phyloP scores from a whole-genome alignment of 2,113 vertebrate genomes.

The Ursus arctos region DNA sequence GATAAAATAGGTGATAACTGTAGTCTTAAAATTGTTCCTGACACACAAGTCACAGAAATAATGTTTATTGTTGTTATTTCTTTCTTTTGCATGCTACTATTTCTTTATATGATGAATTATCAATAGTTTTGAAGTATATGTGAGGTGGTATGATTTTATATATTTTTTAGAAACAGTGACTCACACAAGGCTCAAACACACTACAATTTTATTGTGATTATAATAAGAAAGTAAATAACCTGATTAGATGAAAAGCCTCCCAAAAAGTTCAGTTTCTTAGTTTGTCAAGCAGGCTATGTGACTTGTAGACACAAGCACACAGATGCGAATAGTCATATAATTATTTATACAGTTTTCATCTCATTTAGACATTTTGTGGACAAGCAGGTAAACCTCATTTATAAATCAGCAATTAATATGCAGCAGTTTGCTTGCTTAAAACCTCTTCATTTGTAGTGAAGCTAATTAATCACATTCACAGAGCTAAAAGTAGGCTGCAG shows the following conservation, averaged over 20 bases:
- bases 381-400: background rate
- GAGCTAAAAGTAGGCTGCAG: background rate
- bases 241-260: background rate
- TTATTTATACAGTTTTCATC: background rate
- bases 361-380: background rate
- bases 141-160: background rate
- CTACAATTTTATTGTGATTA: background rate
- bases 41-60: background rate
- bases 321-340: background rate
- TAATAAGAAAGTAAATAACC: background rate
- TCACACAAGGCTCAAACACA: background rate
- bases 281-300: background rate
- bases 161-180: background rate
- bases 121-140: background rate
- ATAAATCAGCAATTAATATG: conserved; percentile 23
- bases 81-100: background rate
- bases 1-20: background rate
- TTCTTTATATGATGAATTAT: background rate
- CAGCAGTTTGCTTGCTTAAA: background rate
- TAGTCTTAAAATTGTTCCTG: background rate
- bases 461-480: background rate
- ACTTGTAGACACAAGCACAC: background rate
- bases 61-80: background rate
- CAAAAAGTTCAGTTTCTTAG: background rate
- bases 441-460: conserved; percentile 9